Evolutionary conservation across 1,140 invertebrate species (phyloP).

Genomic region (Popillia japonica): DNA sequence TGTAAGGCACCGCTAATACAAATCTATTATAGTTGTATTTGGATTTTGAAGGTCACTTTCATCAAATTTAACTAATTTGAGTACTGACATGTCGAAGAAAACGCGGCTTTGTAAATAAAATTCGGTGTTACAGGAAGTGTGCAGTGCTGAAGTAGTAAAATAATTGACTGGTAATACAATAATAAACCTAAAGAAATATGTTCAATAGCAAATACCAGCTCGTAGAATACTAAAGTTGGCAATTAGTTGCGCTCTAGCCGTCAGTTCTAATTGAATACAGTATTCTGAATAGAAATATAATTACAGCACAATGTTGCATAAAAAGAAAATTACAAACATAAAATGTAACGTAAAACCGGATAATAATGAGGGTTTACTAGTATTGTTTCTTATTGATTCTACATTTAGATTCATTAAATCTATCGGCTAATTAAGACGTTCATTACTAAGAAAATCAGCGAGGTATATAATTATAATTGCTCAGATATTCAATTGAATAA

Average conservation of each 20-base stretch:
- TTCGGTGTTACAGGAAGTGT: no score
- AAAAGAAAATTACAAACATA: not conserved
- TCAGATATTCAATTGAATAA: not conserved
- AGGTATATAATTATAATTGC: not conserved
- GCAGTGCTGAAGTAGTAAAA: no score
- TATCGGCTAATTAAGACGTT: slow-evolving; percentile 4
- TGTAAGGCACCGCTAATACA: no score
- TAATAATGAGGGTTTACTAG: not conserved
- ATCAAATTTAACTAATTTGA: no score
- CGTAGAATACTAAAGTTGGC: no score
- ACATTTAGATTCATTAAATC: not conserved
- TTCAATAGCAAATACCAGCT: no score
- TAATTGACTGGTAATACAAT: no score
- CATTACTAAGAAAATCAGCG: not conserved
- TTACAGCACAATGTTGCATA: not conserved
- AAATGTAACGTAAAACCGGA: not conserved
- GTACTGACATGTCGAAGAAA: no score
- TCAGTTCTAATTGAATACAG: not conserved
- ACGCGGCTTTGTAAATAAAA: no score
- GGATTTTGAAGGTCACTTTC: no score
- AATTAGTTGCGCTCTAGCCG: not conserved
- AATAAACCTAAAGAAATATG: no score
- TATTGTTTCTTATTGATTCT: not conserved
- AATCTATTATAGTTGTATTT: no score
- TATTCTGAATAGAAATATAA: not conserved